These are phyloP conservation scores for Palythoa heliodiscus DNA, from an alignment of 92 coral and sea anemone genomes.

Conservation along the genomic window DNA sequence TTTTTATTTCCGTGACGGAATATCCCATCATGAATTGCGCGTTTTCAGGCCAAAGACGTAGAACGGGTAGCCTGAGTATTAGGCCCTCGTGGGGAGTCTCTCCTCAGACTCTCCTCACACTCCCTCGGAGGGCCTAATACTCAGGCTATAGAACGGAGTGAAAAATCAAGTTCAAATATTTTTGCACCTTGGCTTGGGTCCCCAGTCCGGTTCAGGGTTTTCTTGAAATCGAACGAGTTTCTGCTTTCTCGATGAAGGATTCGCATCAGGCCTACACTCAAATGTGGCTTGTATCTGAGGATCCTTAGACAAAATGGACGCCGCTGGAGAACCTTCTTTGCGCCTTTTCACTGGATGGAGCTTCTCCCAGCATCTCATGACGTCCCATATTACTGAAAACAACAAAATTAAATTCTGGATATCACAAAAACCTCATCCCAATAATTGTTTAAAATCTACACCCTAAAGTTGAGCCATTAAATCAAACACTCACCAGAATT, in stretches of 20 bases:
- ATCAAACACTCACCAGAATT: conserved; percentile 57
- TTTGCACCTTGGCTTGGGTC: conserved; percentile 92
- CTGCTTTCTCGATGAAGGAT: conserved; percentile 85
- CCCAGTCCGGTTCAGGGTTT: conserved; percentile 98
- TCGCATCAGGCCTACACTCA: conserved; percentile 79
- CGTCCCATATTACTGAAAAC: conserved; percentile 87
- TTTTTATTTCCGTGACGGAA: too few species aligned
- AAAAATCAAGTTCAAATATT: not conserved
- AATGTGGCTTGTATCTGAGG: conserved; percentile 75
- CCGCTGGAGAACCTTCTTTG: conserved; percentile 80
- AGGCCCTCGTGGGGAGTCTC: too few species aligned
- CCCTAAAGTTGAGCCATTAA: not conserved
- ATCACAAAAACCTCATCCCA: too few species aligned
- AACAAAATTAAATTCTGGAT: not conserved
- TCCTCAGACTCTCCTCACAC: too few species aligned
- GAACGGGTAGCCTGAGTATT: too few species aligned
- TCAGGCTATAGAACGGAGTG: too few species aligned
- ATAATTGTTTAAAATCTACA: too few species aligned
- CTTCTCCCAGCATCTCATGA: conserved; percentile 93
- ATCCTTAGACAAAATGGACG: conserved; percentile 75
- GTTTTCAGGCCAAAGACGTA: too few species aligned
- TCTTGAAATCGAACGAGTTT: conserved; percentile 86
- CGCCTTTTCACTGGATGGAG: conserved; percentile 85
- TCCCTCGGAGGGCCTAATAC: too few species aligned
- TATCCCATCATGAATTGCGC: too few species aligned